Base-by-base conservation (phyloP, 2,797 vertebrate genomes). In the Onychomys leucogaster region DNA sequence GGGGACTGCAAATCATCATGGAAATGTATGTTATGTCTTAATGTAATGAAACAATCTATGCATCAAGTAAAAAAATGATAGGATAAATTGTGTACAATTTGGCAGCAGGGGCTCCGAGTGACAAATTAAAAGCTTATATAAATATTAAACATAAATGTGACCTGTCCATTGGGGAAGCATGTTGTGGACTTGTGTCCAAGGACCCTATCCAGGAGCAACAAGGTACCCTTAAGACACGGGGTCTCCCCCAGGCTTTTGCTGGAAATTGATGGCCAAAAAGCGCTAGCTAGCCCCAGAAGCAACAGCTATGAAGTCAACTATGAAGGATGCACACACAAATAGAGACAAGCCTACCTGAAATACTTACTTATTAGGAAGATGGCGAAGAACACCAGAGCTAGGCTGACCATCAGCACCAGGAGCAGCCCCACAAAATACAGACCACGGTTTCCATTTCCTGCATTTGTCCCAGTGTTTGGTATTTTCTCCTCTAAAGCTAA, bases 331-430 rank as follows among this genome's bases (percentile, higher is more conserved):
- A 23, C 52, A 4, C 1, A 13, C 6, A 7, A 67, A 32, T 6
- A 27, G n/a, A 23, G 29, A 84, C n/a, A 55, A 34, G 8, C 7
- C 0, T 17, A 14, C 5, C 9, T 0, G 14, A 3, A 93, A 92
- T 97, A 98, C 98, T 98, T 97, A 99, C 99, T 95, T 96, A 98
- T 98, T 92, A 99, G 97, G 92, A 98, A 98, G 95, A 99, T 98
- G 96, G 98, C 98, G 2, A 98, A 98, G 63, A 98, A 98, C 94
- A 98, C 98, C 95, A 99, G 98, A 0, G 85, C 97, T 98, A 99
- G 97, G 85, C 98, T 98, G 97, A 98, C 0, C 6, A 98, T 95
- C 97, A 99, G 94, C 95, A 97, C 97, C 17, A 98, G 97, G 71
- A 98, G 96, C 94, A 98, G 96, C 63, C 87, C 96, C 90, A 98